These are phyloP conservation scores for Cremastobaeus sp. DNA, from an alignment of 2,888 invertebrate species.

Conservation along the genomic window DNA sequence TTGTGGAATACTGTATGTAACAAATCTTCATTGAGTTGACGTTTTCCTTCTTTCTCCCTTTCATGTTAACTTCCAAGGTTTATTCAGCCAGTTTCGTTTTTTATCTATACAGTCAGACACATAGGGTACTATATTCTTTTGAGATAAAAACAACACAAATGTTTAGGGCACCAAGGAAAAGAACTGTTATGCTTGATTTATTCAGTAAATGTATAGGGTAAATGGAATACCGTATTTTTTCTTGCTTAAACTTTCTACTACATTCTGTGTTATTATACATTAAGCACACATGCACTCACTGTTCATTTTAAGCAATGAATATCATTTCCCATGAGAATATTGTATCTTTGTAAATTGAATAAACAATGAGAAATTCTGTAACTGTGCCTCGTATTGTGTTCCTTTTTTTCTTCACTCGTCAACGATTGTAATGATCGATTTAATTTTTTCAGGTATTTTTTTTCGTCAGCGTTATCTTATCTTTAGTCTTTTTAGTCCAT, in stretches of 20 bases:
- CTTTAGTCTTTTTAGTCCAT: not conserved
- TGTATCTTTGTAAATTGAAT: constrained; percentile 52
- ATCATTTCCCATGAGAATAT: constrained; percentile 49
- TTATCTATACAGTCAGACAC: not conserved
- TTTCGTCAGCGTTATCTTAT: not conserved
- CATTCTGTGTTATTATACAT: constrained; percentile 17
- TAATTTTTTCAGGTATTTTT: constrained; percentile 8
- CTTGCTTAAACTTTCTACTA: constrained; percentile 3
- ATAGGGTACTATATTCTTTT: too few species aligned
- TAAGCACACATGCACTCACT: constrained; percentile 26
- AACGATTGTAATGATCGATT: constrained; percentile 29
- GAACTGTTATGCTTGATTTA: too few species aligned
- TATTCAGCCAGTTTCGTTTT: constrained; percentile 4
- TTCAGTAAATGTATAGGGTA: constrained; percentile 29
- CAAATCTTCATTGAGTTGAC: constrained; percentile 4
- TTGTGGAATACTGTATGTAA: constrained; percentile 21
- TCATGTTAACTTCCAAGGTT: constrained; percentile 11
- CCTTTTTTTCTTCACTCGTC: constrained; percentile 32
- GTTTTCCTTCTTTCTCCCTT: constrained; percentile 11
- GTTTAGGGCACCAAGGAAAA: too few species aligned
- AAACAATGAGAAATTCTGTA: constrained; percentile 47
- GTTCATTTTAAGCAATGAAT: constrained; percentile 36
- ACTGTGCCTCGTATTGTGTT: constrained; percentile 45
- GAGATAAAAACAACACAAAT: too few species aligned
- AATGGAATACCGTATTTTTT: constrained; percentile 13